Conservation (phyloP, 2,797 vertebrate species). For the Gymnoscopelus microlampas region DNA sequence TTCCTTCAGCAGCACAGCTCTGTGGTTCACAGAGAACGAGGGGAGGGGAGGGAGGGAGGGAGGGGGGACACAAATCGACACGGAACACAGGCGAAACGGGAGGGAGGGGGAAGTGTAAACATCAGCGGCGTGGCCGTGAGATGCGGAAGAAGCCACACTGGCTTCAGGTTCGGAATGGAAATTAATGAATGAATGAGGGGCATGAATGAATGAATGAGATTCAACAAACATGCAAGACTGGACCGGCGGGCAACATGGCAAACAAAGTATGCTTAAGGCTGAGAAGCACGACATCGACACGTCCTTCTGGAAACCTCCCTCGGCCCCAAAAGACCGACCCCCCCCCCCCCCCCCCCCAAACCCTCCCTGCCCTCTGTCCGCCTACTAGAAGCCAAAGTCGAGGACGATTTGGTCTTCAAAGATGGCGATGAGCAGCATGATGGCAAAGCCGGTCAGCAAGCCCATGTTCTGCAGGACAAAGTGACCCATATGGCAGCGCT, state of each 20-base stretch:
- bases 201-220: slow-evolving; percentile 47
- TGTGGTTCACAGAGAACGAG: slow-evolving; percentile 26
- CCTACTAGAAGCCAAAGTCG: slow-evolving; percentile 88
- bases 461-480: slow-evolving; percentile 96
- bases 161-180: slow-evolving; percentile 55
- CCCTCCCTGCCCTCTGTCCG: neutral
- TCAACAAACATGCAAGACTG: slow-evolving; percentile 66
- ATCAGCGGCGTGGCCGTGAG: slow-evolving; percentile 51
- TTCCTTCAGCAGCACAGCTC: neutral
- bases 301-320: slow-evolving; percentile 23
- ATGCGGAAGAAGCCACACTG: slow-evolving; percentile 51
- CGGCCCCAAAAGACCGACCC: neutral
- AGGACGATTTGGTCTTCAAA: slow-evolving; percentile 96
- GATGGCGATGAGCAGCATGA: slow-evolving; percentile 99
- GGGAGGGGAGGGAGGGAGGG: slow-evolving; percentile 22
- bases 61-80: neutral
- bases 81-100: neutral
- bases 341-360: neutral
- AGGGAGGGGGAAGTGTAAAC: slow-evolving; percentile 53
- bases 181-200: slow-evolving; percentile 28
- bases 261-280: slow-evolving; percentile 67
- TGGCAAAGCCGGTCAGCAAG: slow-evolving; percentile 92
- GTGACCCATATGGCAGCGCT: slow-evolving; percentile 92
- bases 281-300: slow-evolving; percentile 46
- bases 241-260: slow-evolving; percentile 36